Conservation (phyloP, 2,888 invertebrate genomes). For the Habrosyne pyritoides region DNA sequence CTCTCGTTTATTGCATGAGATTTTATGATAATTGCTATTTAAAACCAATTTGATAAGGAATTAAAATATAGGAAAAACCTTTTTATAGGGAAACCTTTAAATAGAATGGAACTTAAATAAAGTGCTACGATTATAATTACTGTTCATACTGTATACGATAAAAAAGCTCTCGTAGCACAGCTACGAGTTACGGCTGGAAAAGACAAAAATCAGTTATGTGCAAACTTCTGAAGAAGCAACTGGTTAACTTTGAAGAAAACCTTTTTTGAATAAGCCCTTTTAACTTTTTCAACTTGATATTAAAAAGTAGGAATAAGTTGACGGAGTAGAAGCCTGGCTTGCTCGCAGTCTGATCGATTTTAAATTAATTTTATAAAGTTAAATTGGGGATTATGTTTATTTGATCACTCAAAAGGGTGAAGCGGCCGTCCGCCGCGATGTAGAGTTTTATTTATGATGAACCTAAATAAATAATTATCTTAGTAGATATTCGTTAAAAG, state of each 20-base stretch:
- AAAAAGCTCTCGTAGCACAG: background rate
- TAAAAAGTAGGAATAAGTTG: constrained; percentile 57
- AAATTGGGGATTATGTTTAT: constrained; percentile 80
- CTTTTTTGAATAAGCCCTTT: constrained; percentile 55
- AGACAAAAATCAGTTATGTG: background rate
- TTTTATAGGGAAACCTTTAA: too few species aligned
- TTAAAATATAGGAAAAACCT: background rate
- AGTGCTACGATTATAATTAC: too few species aligned
- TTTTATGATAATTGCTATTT: constrained; percentile 48
- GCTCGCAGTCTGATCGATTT: constrained; percentile 71
- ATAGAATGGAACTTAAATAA: too few species aligned
- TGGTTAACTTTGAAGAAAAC: constrained; percentile 55
- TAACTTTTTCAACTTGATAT: constrained; percentile 63
- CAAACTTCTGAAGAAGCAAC: constrained; percentile 26
- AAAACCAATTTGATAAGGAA: constrained; percentile 21
- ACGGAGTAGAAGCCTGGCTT: constrained; percentile 59
- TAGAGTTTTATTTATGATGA: constrained; percentile 24
- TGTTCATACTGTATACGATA: background rate
- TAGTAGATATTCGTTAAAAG: constrained; percentile 2
- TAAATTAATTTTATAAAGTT: constrained; percentile 81
- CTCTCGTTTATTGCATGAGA: constrained; percentile 39
- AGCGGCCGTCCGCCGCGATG: constrained; percentile 16
- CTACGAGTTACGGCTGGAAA: background rate
- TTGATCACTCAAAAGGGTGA: constrained; percentile 56
- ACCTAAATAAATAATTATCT: constrained; percentile 17